A percentile compares a stretch with the other conserved stretches of the same genome.
phyloP scores from a whole-genome alignment of 1,140 invertebrate species.

The Drosophila rufa region DNA sequence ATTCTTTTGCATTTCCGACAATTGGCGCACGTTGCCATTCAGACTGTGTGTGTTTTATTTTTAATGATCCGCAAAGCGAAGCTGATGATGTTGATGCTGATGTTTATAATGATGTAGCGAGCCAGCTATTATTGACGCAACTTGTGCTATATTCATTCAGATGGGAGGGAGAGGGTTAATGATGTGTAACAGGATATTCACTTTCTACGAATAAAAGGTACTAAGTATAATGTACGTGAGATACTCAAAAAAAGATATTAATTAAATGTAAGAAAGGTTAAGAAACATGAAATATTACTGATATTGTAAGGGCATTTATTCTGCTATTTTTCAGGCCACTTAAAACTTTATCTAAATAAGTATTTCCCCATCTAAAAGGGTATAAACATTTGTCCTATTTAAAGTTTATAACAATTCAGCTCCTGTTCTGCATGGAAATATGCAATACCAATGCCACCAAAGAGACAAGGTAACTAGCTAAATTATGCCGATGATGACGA shows the following conservation, averaged over 20 bases:
- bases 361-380: no score
- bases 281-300: no score
- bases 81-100: constrained; percentile 37
- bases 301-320: no score
- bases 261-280: no score
- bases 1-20: constrained; percentile 58
- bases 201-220: no score
- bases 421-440: background rate
- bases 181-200: background rate
- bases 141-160: background rate
- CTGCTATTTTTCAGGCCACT: no score
- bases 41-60: constrained; percentile 50
- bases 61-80: constrained; percentile 46
- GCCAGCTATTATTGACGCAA: constrained; percentile 29
- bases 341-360: no score
- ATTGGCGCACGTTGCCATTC: constrained; percentile 72
- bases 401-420: no score
- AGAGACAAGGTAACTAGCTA: background rate
- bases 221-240: no score
- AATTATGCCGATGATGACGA: background rate
- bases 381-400: no score
- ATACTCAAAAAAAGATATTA: no score
- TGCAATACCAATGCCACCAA: background rate
- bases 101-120: constrained; percentile 21
- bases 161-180: background rate